Conservation (phyloP, 2,888 invertebrate genomes). For the Branchellion lobata region DNA sequence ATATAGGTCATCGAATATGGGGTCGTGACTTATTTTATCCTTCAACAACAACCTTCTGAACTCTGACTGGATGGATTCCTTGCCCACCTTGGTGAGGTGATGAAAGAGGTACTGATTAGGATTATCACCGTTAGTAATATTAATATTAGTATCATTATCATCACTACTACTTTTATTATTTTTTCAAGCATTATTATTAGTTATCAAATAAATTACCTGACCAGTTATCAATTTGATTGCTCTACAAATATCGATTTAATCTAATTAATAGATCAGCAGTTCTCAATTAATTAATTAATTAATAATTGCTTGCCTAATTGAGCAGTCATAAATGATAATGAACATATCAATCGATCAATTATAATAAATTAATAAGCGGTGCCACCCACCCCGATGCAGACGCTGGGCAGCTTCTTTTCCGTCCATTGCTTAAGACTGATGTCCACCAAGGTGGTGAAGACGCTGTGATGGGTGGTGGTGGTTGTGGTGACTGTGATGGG, state of each 20-base stretch:
- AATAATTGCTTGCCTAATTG: too few species aligned
- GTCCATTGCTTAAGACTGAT: conserved; percentile 96
- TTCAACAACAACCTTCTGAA: conserved; percentile 68
- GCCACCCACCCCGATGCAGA: conserved; percentile 80
- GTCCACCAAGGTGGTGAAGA: conserved; percentile 70
- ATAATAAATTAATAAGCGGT: too few species aligned
- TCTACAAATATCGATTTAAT: too few species aligned
- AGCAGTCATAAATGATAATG: too few species aligned
- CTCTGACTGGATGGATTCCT: conserved; percentile 74
- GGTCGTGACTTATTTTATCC: conserved; percentile 68
- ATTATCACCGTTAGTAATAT: background rate
- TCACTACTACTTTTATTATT: background rate
- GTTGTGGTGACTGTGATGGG: too few species aligned
- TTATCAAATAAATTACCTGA: background rate
- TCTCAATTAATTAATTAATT: too few species aligned
- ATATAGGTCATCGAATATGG: conserved; percentile 84
- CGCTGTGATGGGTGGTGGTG: conserved; percentile 54
- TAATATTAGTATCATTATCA: too few species aligned
- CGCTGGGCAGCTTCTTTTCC: conserved; percentile 80
- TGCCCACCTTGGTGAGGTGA: conserved; percentile 68
- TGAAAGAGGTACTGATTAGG: background rate
- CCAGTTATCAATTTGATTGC: too few species aligned
- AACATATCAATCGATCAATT: too few species aligned
- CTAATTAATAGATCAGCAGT: too few species aligned
- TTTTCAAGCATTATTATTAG: background rate